A percentile compares a stretch with the other conserved stretches of the same genome.
phyloP scores from a whole-genome alignment of 1,140 invertebrate genomes.

The Scylla paramamosain region DNA sequence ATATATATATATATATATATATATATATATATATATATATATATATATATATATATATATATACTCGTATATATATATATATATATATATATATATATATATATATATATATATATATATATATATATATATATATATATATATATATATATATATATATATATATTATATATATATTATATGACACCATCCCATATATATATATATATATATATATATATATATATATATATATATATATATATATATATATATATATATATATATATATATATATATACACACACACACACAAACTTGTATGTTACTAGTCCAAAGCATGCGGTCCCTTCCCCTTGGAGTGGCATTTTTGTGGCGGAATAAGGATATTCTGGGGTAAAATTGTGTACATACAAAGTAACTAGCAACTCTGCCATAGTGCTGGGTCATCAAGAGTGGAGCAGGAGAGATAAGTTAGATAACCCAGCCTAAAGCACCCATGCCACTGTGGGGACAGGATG shows the following conservation, averaged over 20 bases:
- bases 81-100: neutral
- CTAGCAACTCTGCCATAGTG: too few species aligned
- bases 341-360: too few species aligned
- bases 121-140: slow-evolving; percentile 26
- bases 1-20: neutral
- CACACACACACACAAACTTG: too few species aligned
- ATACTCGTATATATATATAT: slow-evolving; percentile 22
- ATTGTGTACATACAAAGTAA: too few species aligned
- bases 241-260: slow-evolving; percentile 48
- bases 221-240: slow-evolving; percentile 45
- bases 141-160: slow-evolving; percentile 47
- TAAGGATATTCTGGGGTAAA: too few species aligned
- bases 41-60: neutral
- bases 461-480: too few species aligned
- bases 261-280: slow-evolving; percentile 34
- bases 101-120: slow-evolving; percentile 35
- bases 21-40: neutral
- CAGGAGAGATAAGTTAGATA: too few species aligned
- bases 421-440: too few species aligned
- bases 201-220: slow-evolving; percentile 48
- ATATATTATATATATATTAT: slow-evolving; percentile 32
- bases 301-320: too few species aligned
- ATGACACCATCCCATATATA: neutral
- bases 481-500: too few species aligned
- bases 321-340: too few species aligned